Percentiles rank a stretch among this genome's conserved stretches.
Evolutionary conservation across 2,797 vertebrate species (phyloP).

Genomic region (Glossophaga mutica): DNA sequence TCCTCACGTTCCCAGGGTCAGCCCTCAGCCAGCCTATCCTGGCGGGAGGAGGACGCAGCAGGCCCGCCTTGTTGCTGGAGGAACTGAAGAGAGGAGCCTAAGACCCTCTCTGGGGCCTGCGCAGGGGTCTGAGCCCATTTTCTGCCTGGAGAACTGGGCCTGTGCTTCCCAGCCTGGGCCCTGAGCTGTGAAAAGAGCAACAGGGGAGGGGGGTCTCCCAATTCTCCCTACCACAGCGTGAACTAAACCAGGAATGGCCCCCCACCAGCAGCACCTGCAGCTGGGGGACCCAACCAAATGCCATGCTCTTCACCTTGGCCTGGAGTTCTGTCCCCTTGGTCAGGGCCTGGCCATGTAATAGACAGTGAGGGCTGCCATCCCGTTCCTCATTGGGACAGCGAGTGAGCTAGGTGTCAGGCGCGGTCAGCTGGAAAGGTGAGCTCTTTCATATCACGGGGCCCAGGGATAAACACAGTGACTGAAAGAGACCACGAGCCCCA

Average conservation of each 20-base stretch:
- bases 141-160: background rate
- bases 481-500: background rate
- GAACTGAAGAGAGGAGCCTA: background rate
- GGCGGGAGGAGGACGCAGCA: fast-evolving
- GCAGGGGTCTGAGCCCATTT: background rate
- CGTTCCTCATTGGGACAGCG: background rate
- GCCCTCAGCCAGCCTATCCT: constrained; percentile 53
- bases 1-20: background rate
- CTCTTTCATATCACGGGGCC: background rate
- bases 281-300: background rate
- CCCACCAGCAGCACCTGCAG: background rate
- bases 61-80: background rate
- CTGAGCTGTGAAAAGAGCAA: background rate
- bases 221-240: background rate
- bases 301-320: background rate
- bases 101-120: background rate
- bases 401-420: background rate
- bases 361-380: background rate
- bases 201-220: background rate
- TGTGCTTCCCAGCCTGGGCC: background rate
- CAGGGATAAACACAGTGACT: background rate
- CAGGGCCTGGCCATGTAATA: background rate
- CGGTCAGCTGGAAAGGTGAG: background rate
- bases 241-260: background rate
- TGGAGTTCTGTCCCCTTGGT: background rate